A percentile compares a stretch with the other conserved stretches of the same genome.
phyloP scores from a whole-genome alignment of 2,888 invertebrate genomes.

The Leucoptera coffeella region DNA sequence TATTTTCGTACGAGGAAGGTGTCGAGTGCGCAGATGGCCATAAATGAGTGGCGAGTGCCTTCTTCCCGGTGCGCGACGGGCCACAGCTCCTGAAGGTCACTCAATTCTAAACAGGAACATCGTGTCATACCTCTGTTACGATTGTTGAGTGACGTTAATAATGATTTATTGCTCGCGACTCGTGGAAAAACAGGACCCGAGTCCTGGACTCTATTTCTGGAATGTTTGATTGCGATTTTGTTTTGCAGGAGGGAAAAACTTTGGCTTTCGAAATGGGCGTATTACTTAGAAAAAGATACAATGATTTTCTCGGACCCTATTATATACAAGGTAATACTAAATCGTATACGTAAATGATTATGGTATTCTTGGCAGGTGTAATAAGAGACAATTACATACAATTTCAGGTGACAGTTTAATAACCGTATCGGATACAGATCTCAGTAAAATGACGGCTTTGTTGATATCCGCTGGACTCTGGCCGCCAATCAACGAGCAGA shows the following conservation, averaged over 20 bases:
- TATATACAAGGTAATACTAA: slow-evolving; percentile 27
- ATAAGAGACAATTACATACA: not conserved
- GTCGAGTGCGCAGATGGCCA: slow-evolving; percentile 13
- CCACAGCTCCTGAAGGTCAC: slow-evolving; percentile 33
- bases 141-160: slow-evolving; percentile 33
- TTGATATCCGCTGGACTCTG: slow-evolving; percentile 66
- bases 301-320: slow-evolving; percentile 36
- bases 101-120: slow-evolving; percentile 26
- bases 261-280: slow-evolving; percentile 51
- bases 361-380: not conserved
- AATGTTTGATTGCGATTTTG: slow-evolving; percentile 4
- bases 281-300: slow-evolving; percentile 46
- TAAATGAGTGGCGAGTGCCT: slow-evolving; percentile 23
- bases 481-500: slow-evolving; percentile 45
- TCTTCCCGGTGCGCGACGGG: slow-evolving; percentile 24
- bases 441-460: slow-evolving; percentile 69
- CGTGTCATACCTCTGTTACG: slow-evolving; percentile 23
- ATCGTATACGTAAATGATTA: not conserved
- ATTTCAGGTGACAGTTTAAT: slow-evolving; percentile 18
- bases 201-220: not conserved
- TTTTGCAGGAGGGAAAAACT: slow-evolving; percentile 48
- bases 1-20: slow-evolving; percentile 7
- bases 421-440: slow-evolving; percentile 62
- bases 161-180: slow-evolving; percentile 33
- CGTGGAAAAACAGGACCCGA: slow-evolving; percentile 11